phyloP scores from a whole-genome alignment of 37 sponge, comb jelly and placozoan genomes.

The Oopsacas minuta region DNA sequence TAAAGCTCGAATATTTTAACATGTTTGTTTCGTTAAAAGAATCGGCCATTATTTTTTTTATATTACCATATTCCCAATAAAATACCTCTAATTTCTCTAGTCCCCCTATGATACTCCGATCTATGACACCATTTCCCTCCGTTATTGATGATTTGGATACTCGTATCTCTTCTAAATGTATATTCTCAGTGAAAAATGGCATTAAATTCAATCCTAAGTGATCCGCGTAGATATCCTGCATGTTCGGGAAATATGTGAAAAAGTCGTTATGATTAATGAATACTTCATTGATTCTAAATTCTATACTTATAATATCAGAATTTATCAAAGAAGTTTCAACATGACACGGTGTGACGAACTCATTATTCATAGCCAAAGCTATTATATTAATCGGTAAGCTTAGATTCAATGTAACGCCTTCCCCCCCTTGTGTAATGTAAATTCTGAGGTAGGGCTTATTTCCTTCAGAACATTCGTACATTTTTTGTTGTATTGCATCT shows the following conservation, averaged over 20 bases:
- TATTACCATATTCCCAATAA: neutral
- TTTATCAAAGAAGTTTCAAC: neutral
- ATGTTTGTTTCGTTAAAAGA: neutral
- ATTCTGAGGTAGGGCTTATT: no score
- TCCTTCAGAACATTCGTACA: no score
- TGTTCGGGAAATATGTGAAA: neutral
- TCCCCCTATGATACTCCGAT: neutral
- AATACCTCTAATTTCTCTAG: neutral
- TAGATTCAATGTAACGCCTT: neutral
- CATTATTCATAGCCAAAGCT: neutral
- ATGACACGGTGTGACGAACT: neutral
- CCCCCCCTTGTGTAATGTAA: neutral
- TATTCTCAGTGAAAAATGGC: neutral
- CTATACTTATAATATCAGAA: neutral
- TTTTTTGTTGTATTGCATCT: no score
- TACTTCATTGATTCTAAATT: neutral
- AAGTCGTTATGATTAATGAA: neutral
- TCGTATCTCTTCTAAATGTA: neutral
- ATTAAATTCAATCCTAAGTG: neutral
- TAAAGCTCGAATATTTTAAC: neutral
- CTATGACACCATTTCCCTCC: neutral
- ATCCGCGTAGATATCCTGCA: neutral
- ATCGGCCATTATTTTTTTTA: neutral
- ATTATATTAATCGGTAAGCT: neutral
- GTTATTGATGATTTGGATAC: neutral